Base-by-base conservation (phyloP, 2,113 vertebrate species). In the Numenius arquata region DNA sequence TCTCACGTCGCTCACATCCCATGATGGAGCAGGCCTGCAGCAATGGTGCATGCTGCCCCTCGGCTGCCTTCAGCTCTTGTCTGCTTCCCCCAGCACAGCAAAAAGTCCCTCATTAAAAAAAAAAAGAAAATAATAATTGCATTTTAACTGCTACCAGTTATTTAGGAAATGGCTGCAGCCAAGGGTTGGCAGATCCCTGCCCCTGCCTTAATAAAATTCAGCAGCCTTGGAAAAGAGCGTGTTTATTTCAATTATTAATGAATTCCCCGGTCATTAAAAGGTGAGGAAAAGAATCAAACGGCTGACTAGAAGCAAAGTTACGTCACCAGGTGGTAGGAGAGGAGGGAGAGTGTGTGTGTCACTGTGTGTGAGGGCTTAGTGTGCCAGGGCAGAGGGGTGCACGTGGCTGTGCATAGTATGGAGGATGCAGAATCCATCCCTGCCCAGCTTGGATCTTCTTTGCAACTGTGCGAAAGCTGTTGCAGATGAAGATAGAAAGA, bases 161-260 rank as follows among this genome's bases (percentile, higher is more conserved):
- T 89, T 97, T 97, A 96, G 95, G 94, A 95, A 97, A 97, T 71
- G 92, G 65, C 88, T 96, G 74, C 68, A 96, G 93, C 95, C 96
- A 94, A 94, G 93, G 94, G 91, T 92, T 97, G 97, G 95, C 96
- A 97, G 93, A 96, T 97, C 85, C 94, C 80, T 97, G 94, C 83
- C 91, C 92, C 92, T 95, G 87, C 93, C 71, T 92, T 96, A 94
- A 95, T 97, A 97, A 97, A 97, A 97, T 85, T 94, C 94, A 63
- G 92, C 85, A 95, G 96, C 96, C 94, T 89, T 94, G 93, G 95
- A 89, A 97, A 95, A 93, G 74, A 96, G 68, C 25, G 0, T 97
- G 94, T 97, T 97, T 97, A 97, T 97, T 97, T 97, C 92, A 97
- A 97, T 97, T 97, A 97, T 97, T 97, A 97, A 97, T 97, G 94